Evolutionary conservation across 2,113 vertebrate species (phyloP).

Genomic region (Poeciliopsis prolifica): DNA sequence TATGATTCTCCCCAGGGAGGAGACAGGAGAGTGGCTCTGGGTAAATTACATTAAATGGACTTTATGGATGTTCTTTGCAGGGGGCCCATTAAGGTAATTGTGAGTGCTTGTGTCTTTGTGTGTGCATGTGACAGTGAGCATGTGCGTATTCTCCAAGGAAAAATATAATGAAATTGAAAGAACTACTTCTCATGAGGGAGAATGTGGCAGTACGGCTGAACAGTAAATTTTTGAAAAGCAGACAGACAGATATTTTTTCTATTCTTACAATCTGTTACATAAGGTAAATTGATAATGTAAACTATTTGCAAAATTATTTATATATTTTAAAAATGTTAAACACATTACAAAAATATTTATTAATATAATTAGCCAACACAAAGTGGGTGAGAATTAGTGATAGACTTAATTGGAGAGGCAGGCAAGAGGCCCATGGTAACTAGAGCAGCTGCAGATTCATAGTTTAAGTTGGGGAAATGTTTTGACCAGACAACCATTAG

Average conservation of each 20-base stretch:
- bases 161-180: slow-evolving; percentile 48
- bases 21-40: slow-evolving; percentile 48
- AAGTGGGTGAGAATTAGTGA: neutral
- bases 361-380: neutral
- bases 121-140: slow-evolving; percentile 18
- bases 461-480: neutral
- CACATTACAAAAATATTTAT: neutral
- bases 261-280: neutral
- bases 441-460: neutral
- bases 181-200: slow-evolving; percentile 16
- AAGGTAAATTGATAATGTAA: neutral
- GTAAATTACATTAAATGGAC: slow-evolving; percentile 79
- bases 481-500: neutral
- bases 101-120: slow-evolving; percentile 29
- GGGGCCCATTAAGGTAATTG: slow-evolving; percentile 82
- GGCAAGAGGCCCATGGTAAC: neutral
- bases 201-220: slow-evolving; percentile 5
- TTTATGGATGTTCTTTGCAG: slow-evolving; percentile 77
- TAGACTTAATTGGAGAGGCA: neutral
- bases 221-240: neutral
- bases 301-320: neutral
- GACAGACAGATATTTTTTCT: too few relatives aligned
- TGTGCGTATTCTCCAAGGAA: slow-evolving; percentile 25
- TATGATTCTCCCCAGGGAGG: slow-evolving; percentile 76
- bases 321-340: neutral